Evolutionary conservation across 2,113 vertebrate species (phyloP), one percentile per base, ranked within the genome.

Genomic region (Apodemus speciosus): DNA sequence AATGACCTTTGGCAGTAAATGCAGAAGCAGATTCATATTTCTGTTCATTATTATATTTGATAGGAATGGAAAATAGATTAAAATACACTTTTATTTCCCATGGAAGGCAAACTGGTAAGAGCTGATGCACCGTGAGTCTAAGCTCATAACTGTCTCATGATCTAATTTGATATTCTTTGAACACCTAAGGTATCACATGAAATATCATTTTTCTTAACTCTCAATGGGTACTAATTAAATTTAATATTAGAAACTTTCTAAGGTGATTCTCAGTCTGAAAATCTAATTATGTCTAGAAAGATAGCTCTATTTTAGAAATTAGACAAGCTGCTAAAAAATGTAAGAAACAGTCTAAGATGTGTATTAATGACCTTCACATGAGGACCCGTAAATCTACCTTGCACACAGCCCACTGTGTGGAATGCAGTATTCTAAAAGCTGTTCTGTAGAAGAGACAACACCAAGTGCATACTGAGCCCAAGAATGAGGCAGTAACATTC

Each of bases 281-380:
- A 49, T 81, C 30, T 14, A 46, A 40, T 88, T 95, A 27, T 77
- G 10, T 75, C 93, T 95, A 43, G n/a, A 79, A 95, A 95, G 69
- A 43, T 49, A 69, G 30, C 66, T 35, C 49, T 68, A 23, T 75
- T 88, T 91, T 88, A 30, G 51, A 93, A 71, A 71, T 46, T 69
- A 93, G 76, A 40, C 27, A 89, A 23, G 15, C 30, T 56, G 20
- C 84, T 79, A 87, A 83, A 83, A 91, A 30, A 68, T 68, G 88
- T 86, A 49, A 86, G 7, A 91, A 81, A 51, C 23, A 46, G 49
- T 75, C 32, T 56, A 16, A 68, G 79, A 46, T 79, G 64, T 90
- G 30, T 25, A 73, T 68, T 80, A 40, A 66, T n/a, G 38, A 88
- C 10, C 20, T 68, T 93, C 49, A 62, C 9, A 60, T 56, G 60